A percentile compares a stretch with the other conserved stretches of the same genome.
Evolutionary conservation across 2,797 vertebrate genomes (phyloP).

Genomic region (Aphelocoma californica): DNA sequence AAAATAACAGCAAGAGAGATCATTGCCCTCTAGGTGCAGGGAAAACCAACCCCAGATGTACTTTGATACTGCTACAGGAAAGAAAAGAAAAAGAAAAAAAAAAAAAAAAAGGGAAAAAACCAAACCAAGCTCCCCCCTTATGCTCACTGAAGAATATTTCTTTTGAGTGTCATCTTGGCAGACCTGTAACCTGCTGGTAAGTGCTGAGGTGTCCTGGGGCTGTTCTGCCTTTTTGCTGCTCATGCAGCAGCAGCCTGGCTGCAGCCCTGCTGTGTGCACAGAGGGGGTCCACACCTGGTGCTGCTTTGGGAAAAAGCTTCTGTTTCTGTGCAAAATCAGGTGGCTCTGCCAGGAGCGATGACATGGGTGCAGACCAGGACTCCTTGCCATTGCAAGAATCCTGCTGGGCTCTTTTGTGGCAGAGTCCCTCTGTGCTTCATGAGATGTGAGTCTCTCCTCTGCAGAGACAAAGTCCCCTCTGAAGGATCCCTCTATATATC

Average conservation of each 20-base stretch:
- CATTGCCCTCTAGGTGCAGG: neutral
- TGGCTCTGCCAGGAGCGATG: neutral
- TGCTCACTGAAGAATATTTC: neutral
- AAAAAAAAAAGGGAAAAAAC: neutral
- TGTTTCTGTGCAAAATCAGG: neutral
- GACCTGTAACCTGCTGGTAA: neutral
- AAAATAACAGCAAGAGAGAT: neutral
- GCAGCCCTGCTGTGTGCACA: neutral
- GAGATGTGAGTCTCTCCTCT: neutral
- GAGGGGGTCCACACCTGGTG: neutral
- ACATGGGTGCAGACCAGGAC: too few species aligned
- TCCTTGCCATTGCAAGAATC: neutral
- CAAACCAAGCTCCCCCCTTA: accelerated
- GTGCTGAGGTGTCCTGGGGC: neutral
- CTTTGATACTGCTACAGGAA: neutral
- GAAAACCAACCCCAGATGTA: neutral
- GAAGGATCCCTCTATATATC: neutral
- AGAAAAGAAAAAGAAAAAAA: too few species aligned
- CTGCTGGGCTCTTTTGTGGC: neutral
- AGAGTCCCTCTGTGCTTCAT: neutral
- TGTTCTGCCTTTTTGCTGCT: neutral
- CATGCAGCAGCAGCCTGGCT: neutral
- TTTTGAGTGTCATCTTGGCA: neutral
- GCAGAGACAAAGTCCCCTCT: neutral
- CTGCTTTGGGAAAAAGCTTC: neutral